phyloP scores from a whole-genome alignment of 2,797 vertebrate genomes.

The Chloroceryle amazona region DNA sequence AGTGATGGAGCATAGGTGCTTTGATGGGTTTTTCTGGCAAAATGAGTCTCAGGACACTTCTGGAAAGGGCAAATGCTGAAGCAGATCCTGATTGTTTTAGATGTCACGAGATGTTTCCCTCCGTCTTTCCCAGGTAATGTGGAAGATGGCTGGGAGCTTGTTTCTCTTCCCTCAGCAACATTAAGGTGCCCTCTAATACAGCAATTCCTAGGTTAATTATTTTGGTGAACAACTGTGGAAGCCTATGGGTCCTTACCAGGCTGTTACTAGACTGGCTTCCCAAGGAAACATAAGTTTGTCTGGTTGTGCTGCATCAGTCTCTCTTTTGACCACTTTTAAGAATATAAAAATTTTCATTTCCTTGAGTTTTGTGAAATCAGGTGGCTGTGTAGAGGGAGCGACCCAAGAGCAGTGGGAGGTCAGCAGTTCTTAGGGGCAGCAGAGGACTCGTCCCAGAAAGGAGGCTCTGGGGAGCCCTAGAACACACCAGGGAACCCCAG shows the following conservation, averaged over 20 bases:
- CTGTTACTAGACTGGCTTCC: background rate
- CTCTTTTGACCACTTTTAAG: background rate
- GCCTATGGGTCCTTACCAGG: background rate
- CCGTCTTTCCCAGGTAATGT: background rate
- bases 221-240: background rate
- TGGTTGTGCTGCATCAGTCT: background rate
- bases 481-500: background rate
- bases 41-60: background rate
- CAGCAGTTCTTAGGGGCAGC: background rate
- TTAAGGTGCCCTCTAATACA: background rate
- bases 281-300: background rate
- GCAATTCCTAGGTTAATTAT: background rate
- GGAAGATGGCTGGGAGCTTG: background rate
- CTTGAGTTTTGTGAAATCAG: background rate
- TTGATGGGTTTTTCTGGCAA: background rate
- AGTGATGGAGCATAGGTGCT: background rate
- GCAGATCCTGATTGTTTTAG: background rate
- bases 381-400: background rate
- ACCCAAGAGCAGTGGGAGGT: background rate
- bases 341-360: background rate
- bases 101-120: background rate
- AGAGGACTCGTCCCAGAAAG: background rate
- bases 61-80: background rate
- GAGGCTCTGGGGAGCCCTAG: rapidly evolving
- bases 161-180: background rate